A percentile compares a stretch with the other conserved stretches of the same genome.
phyloP scores from a whole-genome alignment of 2,888 invertebrate species.

The Drosophila cognata region DNA sequence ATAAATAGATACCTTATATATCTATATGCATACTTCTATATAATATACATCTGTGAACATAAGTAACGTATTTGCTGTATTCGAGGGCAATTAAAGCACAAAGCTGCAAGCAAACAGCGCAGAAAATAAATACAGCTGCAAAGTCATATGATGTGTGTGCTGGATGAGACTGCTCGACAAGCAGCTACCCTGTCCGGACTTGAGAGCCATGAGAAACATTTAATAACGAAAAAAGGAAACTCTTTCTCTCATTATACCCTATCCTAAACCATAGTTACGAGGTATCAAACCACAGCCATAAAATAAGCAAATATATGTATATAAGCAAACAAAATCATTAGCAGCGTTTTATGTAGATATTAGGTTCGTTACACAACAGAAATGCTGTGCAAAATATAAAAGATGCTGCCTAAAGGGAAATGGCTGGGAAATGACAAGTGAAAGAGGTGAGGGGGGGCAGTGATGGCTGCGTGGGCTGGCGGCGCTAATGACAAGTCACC shows the following conservation, averaged over 20 bases:
- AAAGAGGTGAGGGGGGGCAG: not conserved
- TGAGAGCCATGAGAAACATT: not conserved
- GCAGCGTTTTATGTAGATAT: constrained; percentile 2
- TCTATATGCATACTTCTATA: not conserved
- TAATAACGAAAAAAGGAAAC: not conserved
- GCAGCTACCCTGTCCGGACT: not conserved
- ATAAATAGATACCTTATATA: not conserved
- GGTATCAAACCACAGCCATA: not conserved
- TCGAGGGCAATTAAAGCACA: constrained; percentile 31
- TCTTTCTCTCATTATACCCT: not conserved
- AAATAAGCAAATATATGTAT: constrained; percentile 1
- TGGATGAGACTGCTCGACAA: not conserved
- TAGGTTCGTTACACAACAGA: not conserved
- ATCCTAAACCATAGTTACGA: not conserved
- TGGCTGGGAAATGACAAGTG: not conserved
- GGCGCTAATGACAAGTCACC: constrained; percentile 53
- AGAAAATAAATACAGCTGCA: constrained; percentile 13
- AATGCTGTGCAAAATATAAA: constrained; percentile 23
- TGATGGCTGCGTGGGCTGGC: constrained; percentile 19
- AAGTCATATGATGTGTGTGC: not conserved
- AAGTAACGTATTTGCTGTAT: constrained; percentile 2
- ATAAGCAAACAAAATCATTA: constrained; percentile 3
- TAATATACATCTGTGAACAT: not conserved
- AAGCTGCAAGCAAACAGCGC: constrained; percentile 12
- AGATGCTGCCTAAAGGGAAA: constrained; percentile 9